Conservation (phyloP, 2,888 invertebrate species). For the Ophion slaviceki region DNA sequence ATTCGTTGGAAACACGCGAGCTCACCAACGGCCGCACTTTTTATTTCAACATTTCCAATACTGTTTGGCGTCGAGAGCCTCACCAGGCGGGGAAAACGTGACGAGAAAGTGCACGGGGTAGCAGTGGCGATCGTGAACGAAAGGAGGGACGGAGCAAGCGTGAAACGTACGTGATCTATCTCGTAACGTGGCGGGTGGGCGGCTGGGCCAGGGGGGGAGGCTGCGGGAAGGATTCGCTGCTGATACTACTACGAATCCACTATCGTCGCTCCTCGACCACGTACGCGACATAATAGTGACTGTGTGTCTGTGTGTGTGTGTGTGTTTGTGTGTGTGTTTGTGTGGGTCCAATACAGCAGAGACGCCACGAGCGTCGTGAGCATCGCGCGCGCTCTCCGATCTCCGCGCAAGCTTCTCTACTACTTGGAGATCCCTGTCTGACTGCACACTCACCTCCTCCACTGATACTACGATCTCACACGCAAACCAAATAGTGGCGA, state of each 20-base stretch:
- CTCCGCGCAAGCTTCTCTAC: conserved; percentile 60
- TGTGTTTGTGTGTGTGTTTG: too few relatives aligned
- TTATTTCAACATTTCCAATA: not conserved
- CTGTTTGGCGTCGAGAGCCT: not conserved
- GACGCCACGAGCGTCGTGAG: conserved; percentile 56
- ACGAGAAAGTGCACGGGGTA: conserved; percentile 3
- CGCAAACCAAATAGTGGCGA: conserved; percentile 3
- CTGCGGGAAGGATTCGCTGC: conserved; percentile 34
- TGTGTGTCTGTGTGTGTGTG: not conserved
- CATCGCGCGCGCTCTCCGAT: conserved; percentile 50
- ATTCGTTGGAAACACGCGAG: conserved; percentile 12
- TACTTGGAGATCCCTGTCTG: conserved; percentile 45
- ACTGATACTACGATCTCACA: conserved; percentile 39
- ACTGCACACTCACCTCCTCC: conserved; percentile 45
- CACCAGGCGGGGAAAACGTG: conserved; percentile 11
- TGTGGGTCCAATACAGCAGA: not conserved
- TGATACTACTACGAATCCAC: conserved; percentile 35
- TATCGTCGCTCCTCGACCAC: conserved; percentile 35
- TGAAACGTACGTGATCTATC: conserved; percentile 58
- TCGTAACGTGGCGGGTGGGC: conserved; percentile 42
- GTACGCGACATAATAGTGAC: conserved; percentile 42
- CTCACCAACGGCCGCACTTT: not conserved
- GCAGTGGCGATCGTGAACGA: conserved; percentile 1
- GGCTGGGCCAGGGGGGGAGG: conserved; percentile 25
- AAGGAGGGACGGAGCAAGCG: conserved; percentile 46